Evolutionary conservation across 2,113 vertebrate species (phyloP).

Genomic region (Seriola dumerili): DNA sequence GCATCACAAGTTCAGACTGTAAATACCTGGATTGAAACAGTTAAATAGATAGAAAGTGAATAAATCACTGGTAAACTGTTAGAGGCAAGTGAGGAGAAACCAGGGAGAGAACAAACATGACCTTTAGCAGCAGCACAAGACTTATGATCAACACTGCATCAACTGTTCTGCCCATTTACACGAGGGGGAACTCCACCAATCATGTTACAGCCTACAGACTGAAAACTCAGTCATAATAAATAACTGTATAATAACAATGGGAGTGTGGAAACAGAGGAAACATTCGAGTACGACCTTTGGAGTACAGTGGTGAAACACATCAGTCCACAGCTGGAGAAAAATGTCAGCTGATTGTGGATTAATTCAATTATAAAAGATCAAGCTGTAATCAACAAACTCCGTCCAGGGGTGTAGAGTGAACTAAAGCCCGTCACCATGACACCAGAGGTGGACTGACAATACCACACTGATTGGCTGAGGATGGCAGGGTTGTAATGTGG

Average conservation of each 20-base stretch:
- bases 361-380: constrained; percentile 19
- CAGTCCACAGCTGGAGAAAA: background rate
- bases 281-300: constrained; percentile 10
- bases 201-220: background rate
- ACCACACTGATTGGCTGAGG: constrained; percentile 52
- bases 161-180: background rate
- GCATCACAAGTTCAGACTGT: too few species aligned
- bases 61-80: too few species aligned
- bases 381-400: constrained; percentile 14
- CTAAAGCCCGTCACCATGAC: background rate
- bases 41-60: too few species aligned
- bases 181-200: background rate
- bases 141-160: background rate
- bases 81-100: background rate
- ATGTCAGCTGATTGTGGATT: background rate
- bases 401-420: too few species aligned
- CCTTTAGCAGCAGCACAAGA: background rate
- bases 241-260: background rate
- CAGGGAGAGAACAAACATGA: background rate
- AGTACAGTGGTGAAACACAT: background rate
- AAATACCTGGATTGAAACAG: too few species aligned
- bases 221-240: background rate
- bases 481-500: constrained; percentile 33
- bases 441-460: constrained; percentile 26
- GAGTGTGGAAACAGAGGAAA: background rate